Evolutionary conservation across 2,888 invertebrate species (phyloP), one percentile per base, ranked within the genome.

Genomic region (Ichneumon xanthorius): DNA sequence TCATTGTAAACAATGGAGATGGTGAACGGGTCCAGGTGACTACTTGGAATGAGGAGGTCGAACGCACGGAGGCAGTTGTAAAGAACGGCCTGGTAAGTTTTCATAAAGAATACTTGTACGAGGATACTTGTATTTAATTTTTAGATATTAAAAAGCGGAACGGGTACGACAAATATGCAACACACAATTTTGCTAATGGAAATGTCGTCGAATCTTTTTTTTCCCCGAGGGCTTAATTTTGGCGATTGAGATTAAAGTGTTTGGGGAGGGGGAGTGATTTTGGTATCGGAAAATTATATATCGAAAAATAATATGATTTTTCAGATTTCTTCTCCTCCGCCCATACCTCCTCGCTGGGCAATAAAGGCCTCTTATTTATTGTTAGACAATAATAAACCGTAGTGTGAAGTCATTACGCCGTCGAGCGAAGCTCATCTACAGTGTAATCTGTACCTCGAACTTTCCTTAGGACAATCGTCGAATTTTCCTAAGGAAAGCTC

Each of bases 321-420:
- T 30, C 26, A 30, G 55, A 72, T 73, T 65, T 73, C 40, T 45
- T 73, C 58, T 40, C 26, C 6, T 14, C 45, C 26, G 22, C 22
- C 11, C 3, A 45, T 45, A 19, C 9, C 6, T 3, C 22, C 26
- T 11, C 7, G 11, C n/a, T 26, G 16, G 40, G 53, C 71, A 71
- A 63, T 77, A 76, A 76, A 76, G 14, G 40, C 33, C 71, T 71
- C 71, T 82, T 65, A 82, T 76, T 70, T 76, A 82, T 82, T 45
- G 76, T 50, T 76, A 71, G 73, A 67, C 80, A 76, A 76, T 63
- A 63, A 77, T 77, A 53, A 71, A 82, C 50, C 71, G 26, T 37
- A 30, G 76, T 37, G 76, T 53, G 53, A 77, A 71, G 65, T 77
- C 63, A 63, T 65, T 77, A 65, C 33, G 30, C 53, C 9, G 53